Base-by-base conservation (phyloP, 2,113 vertebrate genomes). In the Eudyptes chrysolophus region DNA sequence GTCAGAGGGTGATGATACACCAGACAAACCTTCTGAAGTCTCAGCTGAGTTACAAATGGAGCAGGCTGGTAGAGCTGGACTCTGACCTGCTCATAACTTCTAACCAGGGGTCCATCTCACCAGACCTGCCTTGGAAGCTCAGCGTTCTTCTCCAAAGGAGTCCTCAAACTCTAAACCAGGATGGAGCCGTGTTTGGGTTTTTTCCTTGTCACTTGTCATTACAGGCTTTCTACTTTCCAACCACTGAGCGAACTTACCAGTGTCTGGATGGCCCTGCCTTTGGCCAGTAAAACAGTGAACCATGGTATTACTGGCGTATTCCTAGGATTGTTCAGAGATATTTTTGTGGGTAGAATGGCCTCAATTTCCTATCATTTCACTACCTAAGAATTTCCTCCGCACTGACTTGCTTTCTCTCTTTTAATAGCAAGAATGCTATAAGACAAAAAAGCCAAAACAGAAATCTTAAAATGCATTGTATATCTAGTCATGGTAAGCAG, bases 311-410 rank as follows among this genome's bases (percentile, higher is more conserved):
- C 78, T 92, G 62, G 21, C 6, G 3, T 87, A 44, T 29, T 55
- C 48, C 88, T 49, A 40, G 60, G 72, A 20, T 75, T 90, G 92
- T 70, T 95, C 66, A 46, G 68, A 71, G 42, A 66, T 89, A 92
- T 52, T 91, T 96, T 69, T 92, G 94, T 91, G 96, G 96, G 81
- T 76, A 91, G 81, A 84, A 21, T 27, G 57, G 78, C 77, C 78
- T 95, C 32, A 12, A 49, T 84, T 95, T 94, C 84, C 93, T 89
- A 49, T 85, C 77, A 9, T 94, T 95, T 96, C 94, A 95, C 94
- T 82, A 46, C 87, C 66, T 55, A 96, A 96, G 95, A 94, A 96
- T 96, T 97, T 96, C 97, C 94, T 96, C 89, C 82, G 95, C 81
- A 18, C 89, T 20, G 72, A 54, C 88, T 93, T 72, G 81, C 74